These are phyloP conservation scores for Albula glossodonta DNA, from an alignment of 2,113 vertebrate species.

Conservation along the genomic window DNA sequence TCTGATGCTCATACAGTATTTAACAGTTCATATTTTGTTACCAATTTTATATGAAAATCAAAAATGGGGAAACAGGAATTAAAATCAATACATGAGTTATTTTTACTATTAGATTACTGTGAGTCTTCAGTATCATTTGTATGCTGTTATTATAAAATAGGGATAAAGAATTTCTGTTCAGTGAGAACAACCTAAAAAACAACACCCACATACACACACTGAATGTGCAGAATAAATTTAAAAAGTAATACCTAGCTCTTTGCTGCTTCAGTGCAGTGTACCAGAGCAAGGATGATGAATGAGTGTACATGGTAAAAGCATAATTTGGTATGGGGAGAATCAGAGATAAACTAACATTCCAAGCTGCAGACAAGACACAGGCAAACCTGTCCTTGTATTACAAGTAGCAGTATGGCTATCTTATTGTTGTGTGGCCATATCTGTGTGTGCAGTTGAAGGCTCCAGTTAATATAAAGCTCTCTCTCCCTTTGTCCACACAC, in stretches of 20 bases:
- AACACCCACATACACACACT: not conserved
- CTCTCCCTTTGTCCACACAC: too few species aligned
- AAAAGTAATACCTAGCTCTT: not conserved
- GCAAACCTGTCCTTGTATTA: constrained; percentile 28
- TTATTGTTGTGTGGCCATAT: not conserved
- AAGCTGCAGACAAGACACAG: not conserved
- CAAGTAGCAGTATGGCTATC: not conserved
- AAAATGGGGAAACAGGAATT: too few species aligned
- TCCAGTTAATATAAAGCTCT: too few species aligned
- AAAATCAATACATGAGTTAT: too few species aligned
- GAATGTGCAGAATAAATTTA: constrained; percentile 1
- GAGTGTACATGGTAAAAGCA: constrained; percentile 18
- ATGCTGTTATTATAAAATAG: not conserved
- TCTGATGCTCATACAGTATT: too few species aligned
- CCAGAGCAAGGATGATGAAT: constrained; percentile 21
- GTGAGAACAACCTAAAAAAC: not conserved
- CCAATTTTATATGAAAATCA: too few species aligned
- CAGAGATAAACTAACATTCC: constrained; percentile 31
- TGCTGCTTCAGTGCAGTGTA: not conserved
- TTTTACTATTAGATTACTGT: too few species aligned
- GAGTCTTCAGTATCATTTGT: too few species aligned
- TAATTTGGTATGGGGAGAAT: constrained; percentile 12
- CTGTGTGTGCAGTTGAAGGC: not conserved
- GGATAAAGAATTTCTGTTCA: not conserved
- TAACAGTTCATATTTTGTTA: too few species aligned